phyloP scores from a whole-genome alignment of 2,888 invertebrate species.

The Zele albiditarsus region DNA sequence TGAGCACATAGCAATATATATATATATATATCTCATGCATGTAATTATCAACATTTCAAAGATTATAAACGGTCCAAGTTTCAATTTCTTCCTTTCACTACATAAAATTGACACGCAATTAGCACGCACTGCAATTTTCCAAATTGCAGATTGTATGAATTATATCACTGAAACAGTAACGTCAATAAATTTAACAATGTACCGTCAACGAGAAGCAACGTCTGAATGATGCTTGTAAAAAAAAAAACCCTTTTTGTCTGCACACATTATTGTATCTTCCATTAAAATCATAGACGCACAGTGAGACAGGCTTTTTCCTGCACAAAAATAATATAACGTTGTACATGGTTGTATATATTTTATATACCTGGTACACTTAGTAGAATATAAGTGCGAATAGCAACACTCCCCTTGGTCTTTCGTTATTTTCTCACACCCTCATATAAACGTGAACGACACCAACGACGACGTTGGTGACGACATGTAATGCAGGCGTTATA shows the following conservation, averaged over 20 bases:
- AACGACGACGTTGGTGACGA: constrained; percentile 4
- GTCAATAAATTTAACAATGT: too few species aligned
- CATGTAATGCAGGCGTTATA: background rate
- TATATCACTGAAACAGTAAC: too few species aligned
- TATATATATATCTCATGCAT: background rate
- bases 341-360: constrained; percentile 21
- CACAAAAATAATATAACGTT: constrained; percentile 27
- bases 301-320: constrained; percentile 36
- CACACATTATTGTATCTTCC: constrained; percentile 36
- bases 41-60: background rate
- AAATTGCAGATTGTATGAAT: too few species aligned
- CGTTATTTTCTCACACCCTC: constrained; percentile 47
- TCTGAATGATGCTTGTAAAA: background rate
- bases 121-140: too few species aligned
- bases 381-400: constrained; percentile 80
- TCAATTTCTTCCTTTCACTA: too few species aligned
- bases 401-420: constrained; percentile 78
- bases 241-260: constrained; percentile 22
- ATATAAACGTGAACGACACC: constrained; percentile 33
- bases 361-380: constrained; percentile 73
- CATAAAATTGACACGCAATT: too few species aligned
- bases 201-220: too few species aligned
- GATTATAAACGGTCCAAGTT: background rate
- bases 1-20: background rate
- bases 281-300: constrained; percentile 29